Percentiles rank a stretch among this genome's conserved stretches.
Conservation (phyloP, 2,113 vertebrate species). For the Synchiropus splendidus region DNA sequence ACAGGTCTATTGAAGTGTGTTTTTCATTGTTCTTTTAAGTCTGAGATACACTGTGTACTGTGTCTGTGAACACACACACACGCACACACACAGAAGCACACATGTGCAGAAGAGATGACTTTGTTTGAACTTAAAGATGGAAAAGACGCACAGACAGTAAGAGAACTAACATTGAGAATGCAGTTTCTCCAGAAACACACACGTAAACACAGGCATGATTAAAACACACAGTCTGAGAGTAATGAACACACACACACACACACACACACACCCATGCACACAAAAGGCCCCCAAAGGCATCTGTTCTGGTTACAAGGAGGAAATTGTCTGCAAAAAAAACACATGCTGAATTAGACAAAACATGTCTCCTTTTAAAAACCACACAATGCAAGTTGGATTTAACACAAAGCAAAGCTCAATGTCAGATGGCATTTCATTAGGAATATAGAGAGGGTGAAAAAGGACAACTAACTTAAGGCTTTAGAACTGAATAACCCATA, state of each 20-base stretch:
- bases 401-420: no score
- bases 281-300: constrained; percentile 66
- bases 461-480: no score
- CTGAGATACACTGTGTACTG: constrained; percentile 53
- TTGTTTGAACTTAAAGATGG: constrained; percentile 29
- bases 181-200: constrained; percentile 30
- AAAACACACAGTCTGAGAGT: constrained; percentile 8
- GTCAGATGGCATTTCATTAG: no score
- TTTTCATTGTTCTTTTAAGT: constrained; percentile 59
- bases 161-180: constrained; percentile 33
- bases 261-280: constrained; percentile 56
- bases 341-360: constrained; percentile 73
- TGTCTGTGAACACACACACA: constrained; percentile 46
- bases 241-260: constrained; percentile 11
- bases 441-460: no score
- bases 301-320: constrained; percentile 68
- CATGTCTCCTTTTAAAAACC: constrained; percentile 59
- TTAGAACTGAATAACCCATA: no score
- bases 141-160: constrained; percentile 19
- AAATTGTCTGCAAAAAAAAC: constrained; percentile 71
- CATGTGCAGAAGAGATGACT: constrained; percentile 14
- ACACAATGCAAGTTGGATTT: constrained; percentile 6
- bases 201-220: constrained; percentile 18
- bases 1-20: constrained; percentile 61
- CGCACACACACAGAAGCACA: constrained; percentile 10